Percentiles rank a stretch among this genome's conserved stretches.
phyloP scores from a whole-genome alignment of 2,797 vertebrate genomes.

The Neoniphon sammara region DNA sequence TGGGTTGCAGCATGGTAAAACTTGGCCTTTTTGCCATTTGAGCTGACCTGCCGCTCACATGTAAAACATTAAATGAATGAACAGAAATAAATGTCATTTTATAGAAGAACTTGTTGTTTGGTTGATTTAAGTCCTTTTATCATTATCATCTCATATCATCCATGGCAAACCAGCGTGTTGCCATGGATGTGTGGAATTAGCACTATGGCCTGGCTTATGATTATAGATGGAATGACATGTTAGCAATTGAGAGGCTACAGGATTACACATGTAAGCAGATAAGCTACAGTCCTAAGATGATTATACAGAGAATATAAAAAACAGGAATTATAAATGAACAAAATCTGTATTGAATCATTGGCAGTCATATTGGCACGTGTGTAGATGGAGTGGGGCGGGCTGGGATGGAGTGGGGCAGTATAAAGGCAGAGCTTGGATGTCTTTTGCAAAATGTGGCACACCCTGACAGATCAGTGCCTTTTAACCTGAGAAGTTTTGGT shows the following conservation, averaged over 20 bases:
- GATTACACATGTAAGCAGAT: slow-evolving; percentile 82
- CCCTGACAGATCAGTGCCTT: background rate
- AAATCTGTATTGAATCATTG: slow-evolving; percentile 57
- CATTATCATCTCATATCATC: background rate
- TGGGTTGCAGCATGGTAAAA: background rate
- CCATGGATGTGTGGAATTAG: slow-evolving; percentile 50
- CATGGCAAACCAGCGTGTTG: background rate
- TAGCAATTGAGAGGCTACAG: slow-evolving; percentile 59
- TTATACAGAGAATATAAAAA: slow-evolving; percentile 77
- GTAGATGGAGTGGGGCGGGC: background rate
- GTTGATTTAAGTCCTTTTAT: background rate
- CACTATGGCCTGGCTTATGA: slow-evolving; percentile 48
- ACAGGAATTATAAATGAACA: slow-evolving; percentile 61
- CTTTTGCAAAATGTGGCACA: slow-evolving; percentile 29
- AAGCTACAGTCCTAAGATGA: slow-evolving; percentile 74
- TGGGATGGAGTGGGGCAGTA: background rate
- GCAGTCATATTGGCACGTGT: slow-evolving; percentile 24
- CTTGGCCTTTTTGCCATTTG: background rate
- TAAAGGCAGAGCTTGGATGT: slow-evolving; percentile 32
- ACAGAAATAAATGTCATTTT: background rate
- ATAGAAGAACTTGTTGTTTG: no score
- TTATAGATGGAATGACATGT: slow-evolving; percentile 59
- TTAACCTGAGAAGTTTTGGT: background rate
- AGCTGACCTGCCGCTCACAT: background rate
- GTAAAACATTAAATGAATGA: background rate